Evolutionary conservation across 2,797 vertebrate genomes (phyloP).

Genomic region (Psittacula echo): DNA sequence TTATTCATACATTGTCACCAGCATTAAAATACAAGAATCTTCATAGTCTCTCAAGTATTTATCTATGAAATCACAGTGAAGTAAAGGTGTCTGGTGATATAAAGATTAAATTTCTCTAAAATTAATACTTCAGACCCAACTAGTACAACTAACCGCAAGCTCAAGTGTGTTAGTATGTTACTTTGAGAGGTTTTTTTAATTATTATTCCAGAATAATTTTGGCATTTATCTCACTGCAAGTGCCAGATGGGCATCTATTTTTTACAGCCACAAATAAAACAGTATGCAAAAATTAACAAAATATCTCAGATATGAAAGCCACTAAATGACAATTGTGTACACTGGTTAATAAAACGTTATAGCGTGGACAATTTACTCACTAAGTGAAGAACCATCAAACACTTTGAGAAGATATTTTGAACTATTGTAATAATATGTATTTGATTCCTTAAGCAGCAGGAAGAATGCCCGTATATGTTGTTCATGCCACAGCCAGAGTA

Average conservation of each 20-base stretch:
- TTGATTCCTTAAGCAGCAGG: not conserved
- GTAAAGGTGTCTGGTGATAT: not conserved
- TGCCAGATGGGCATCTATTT: not conserved
- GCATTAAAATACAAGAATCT: not conserved
- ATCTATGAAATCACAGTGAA: not conserved
- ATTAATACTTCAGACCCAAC: not conserved
- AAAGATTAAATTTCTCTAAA: not conserved
- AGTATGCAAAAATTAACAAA: not conserved
- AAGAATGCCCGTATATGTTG: not conserved
- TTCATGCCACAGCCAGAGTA: not conserved
- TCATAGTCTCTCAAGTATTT: not conserved
- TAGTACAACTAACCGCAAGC: not conserved
- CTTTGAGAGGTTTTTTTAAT: not conserved
- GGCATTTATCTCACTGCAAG: not conserved
- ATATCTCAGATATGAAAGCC: not conserved
- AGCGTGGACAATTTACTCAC: not conserved
- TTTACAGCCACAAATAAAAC: not conserved
- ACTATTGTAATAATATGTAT: not conserved
- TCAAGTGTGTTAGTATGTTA: fast-evolving
- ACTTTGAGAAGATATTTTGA: not conserved
- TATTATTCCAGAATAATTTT: not conserved
- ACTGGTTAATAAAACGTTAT: not conserved
- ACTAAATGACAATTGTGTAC: not conserved
- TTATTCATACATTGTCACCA: not conserved
- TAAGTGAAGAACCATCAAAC: not conserved